Conservation (phyloP, 2,797 vertebrate genomes). For the Tiaroga cobitis region DNA sequence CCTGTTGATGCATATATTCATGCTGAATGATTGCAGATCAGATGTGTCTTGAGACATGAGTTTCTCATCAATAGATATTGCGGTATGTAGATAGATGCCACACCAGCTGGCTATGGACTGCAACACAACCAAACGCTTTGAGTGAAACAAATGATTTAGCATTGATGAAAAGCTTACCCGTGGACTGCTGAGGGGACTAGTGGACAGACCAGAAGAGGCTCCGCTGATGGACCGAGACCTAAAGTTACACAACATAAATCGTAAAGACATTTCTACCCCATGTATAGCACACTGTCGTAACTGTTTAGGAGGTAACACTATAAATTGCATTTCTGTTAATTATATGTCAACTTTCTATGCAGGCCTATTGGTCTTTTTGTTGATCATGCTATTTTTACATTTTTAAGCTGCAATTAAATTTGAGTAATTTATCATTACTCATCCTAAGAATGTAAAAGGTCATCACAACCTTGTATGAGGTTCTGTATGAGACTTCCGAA, state of each 20-base stretch:
- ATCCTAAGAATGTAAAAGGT: conserved; percentile 8
- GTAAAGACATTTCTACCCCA: conserved; percentile 16
- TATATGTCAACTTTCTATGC: not conserved
- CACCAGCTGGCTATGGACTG: conserved; percentile 13
- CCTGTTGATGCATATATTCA: not conserved
- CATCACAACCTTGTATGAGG: conserved; percentile 8
- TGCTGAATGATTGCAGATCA: not conserved
- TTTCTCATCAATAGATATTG: conserved; percentile 23
- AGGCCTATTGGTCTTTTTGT: not conserved
- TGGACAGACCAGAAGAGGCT: conserved; percentile 92
- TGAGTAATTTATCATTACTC: conserved; percentile 10
- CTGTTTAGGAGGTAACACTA: not conserved
- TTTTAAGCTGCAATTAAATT: conserved; percentile 17
- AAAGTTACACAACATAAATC: conserved; percentile 50
- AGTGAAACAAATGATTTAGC: conserved; percentile 1
- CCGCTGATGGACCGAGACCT: conserved; percentile 97
- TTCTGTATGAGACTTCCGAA: conserved; percentile 12
- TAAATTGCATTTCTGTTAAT: conserved; percentile 1
- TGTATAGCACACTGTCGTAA: not conserved
- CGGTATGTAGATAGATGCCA: conserved; percentile 12
- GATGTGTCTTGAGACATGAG: not conserved
- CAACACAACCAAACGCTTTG: not conserved
- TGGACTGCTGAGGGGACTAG: conserved; percentile 96
- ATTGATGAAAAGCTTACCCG: conserved; percentile 85
- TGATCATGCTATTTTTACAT: conserved; percentile 12